Evolutionary conservation across 1,140 invertebrate genomes (phyloP), one percentile per base, ranked within the genome.

Genomic region (Drosophila cardini): DNA sequence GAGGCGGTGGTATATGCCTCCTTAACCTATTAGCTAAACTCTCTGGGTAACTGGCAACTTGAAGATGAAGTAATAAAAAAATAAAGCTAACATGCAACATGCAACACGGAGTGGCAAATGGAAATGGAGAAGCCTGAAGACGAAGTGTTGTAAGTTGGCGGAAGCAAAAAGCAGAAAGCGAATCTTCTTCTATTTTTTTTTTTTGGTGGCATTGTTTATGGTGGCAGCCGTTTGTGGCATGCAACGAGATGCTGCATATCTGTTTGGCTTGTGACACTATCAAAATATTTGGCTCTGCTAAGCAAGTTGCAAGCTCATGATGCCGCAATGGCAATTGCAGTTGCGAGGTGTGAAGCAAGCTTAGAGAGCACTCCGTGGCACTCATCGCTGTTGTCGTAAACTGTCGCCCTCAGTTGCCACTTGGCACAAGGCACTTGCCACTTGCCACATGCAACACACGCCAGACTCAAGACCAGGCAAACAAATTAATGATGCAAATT

Each of bases 401-500:
- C 56, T 52, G 43, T 61, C 45, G 65, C 36, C 45, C 26, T 36
- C 38, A 62, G 38, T 70, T 40, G 56, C 64, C 64, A 60, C 21
- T n/a, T 9, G 11, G 38, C 40, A 30, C 40, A 45, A 18, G 16
- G 53, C 68, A 18, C 21, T 48, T 1, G 43, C 32, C 53, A 18
- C 16, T 40, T 40, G 65, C 65, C 45, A 42, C 26, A 11, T 40
- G 43, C 53, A 18, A 15, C 42, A 52, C 45, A 26, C 55, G 13
- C 16, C 11, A 50, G 10, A 18, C 26, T 16, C 42, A 45, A 76
- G 56, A n/a, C n/a, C 55, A 62, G 62, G 62, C 70, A 46, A 78
- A 60, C 78, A 76, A 80, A 80, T 80, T 80, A 80, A 76, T 72
- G 78, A 63, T 76, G 68, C 73, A 76, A 81, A 81, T 81, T 81